Base-by-base conservation (phyloP, 2,888 invertebrate genomes). In the Camptogramma bilineatum region DNA sequence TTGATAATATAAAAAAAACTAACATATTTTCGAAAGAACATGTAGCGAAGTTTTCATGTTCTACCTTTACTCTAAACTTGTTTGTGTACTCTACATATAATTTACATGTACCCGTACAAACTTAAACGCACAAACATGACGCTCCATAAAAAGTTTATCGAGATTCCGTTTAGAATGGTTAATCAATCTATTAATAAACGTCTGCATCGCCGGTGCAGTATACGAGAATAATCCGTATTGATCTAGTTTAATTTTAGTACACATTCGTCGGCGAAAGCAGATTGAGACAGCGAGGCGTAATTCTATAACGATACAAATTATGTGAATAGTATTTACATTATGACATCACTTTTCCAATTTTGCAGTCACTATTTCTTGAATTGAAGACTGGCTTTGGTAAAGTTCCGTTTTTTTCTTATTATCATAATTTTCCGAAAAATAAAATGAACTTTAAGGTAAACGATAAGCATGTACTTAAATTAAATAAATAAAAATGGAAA, bases 181-280 rank as follows among this genome's bases (percentile, higher is more conserved):
- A 79, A 84, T 80, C 83, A 72, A 75, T 77, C 86, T 89, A 90
- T 85, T 85, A 87, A 86, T 89, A 89, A 83, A 77, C 83, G 84
- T 84, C 88, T 87, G 87, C 83, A 83, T 73, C 77, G 78, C 78
- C 72, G 77, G 77, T 82, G 82, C 81, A 78, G 69, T 78, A 79
- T 54, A 66, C 64, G 64, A 46, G 48, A 66, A 66, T 68, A 64
- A 66, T 58, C 57, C 77, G 81, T 89, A 90, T 91, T 82, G 91
- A 91, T 91, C 86, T 85, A 82, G 84, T 85, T 82, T 87, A 90
- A 86, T 85, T 89, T 85, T 89, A 87, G 85, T 78, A 73, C 71
- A 63, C 73, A 59, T 64, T 65, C 63, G 59, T 65, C 71, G 66
- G 68, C 69, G 72, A 73, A 72, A 73, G 64, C 69, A 65, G 66